Evolutionary conservation across 2,797 vertebrate genomes (phyloP), one percentile per base, ranked within the genome.

Genomic region (Serranus cabrilla): DNA sequence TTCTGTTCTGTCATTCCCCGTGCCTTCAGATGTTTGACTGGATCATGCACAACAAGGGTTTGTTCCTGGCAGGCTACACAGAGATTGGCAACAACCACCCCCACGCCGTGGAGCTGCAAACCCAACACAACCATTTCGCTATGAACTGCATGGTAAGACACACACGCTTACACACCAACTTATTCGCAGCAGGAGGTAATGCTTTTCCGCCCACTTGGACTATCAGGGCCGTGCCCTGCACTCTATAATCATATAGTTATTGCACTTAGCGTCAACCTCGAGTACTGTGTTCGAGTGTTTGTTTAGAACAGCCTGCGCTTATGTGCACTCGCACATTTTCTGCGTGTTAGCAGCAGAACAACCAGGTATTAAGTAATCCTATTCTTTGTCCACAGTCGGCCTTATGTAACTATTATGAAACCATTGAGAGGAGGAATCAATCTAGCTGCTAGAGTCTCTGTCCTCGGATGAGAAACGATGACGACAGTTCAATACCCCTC

Each of bases 11-110:
- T 88, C 76, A 55, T 69, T 76, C 52, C 62, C 62, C 20, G 1
- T 74, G 43, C 66, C 12, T 88, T 34, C 94, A 99, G 98, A 99
- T 99, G 98, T 99, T 99, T 93, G 98, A 99, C 95, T 99, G 98
- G 98, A 99, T 99, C 95, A 96, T 98, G 94, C 98, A 99, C 96
- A 99, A 99, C 94, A 99, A 99, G 94, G 97, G 97, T 86, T 96
- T 99, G 87, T 99, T 99, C 93, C 94, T 99, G 92, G 98, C 98
- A 74, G 97, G 96, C 92, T 99, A 99, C 94, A 99, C 98, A 0
- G 98, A 99, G 91, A 99, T 99, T 0, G 98, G 98, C 82, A 97
- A 97, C 94, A 98, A 97, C 94, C 97, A 99, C 76, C 97, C 97
- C 27, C 98, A 99, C 0, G 97, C 98, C 0, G 94, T 97, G 91